Evolutionary conservation across 2,888 invertebrate genomes (phyloP).

Genomic region (Bembecia ichneumoniformis): DNA sequence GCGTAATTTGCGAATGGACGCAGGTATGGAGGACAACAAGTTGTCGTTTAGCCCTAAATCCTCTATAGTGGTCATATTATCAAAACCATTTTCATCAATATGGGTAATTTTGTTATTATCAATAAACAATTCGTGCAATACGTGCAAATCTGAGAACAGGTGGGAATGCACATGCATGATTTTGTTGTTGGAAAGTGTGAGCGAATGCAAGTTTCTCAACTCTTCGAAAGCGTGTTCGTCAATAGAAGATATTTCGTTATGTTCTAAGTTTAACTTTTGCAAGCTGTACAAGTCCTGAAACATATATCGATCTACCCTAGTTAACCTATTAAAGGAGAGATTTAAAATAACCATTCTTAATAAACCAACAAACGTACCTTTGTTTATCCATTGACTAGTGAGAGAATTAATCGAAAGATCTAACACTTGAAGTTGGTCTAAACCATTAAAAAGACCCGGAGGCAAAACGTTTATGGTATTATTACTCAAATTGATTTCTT

Average conservation of each 20-base stretch:
- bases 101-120: conserved; percentile 80
- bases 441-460: conserved; percentile 78
- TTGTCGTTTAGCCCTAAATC: conserved; percentile 83
- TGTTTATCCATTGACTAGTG: conserved; percentile 81
- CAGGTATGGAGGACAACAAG: conserved; percentile 75
- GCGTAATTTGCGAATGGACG: conserved; percentile 76
- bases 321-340: conserved; percentile 79
- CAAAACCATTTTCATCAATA: conserved; percentile 79
- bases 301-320: conserved; percentile 77
- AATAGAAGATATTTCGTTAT: conserved; percentile 78
- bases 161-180: conserved; percentile 76
- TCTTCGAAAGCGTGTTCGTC: conserved; percentile 82
- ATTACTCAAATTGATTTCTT: conserved; percentile 80
- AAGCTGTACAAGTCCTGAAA: conserved; percentile 82
- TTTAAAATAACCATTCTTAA: conserved; percentile 82
- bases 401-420: conserved; percentile 81
- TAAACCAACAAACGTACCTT: conserved; percentile 81
- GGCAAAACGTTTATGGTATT: conserved; percentile 83
- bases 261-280: conserved; percentile 81
- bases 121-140: conserved; percentile 79
- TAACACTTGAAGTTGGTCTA: conserved; percentile 80
- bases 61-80: conserved; percentile 82
- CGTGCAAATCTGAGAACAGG: conserved; percentile 80
- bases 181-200: conserved; percentile 81
- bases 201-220: conserved; percentile 81